Evolutionary conservation across 2,797 vertebrate species (phyloP), one percentile per base, ranked within the genome.

Genomic region (Uromys caudimaculatus): DNA sequence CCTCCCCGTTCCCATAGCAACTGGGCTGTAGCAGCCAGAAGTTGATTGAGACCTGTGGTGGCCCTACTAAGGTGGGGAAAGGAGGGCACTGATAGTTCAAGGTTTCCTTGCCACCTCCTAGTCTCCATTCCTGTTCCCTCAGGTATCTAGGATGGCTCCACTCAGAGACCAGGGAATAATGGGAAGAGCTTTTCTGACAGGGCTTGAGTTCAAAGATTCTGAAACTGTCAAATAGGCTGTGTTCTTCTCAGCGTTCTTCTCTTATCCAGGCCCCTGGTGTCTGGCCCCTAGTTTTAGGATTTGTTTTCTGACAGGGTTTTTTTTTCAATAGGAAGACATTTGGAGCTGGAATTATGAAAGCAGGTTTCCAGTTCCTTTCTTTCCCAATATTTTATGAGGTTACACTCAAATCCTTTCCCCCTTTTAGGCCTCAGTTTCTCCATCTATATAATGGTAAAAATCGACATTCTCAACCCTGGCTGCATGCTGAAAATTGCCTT

Each of bases 1-100:
- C 95, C 58, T 95, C 94, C 41, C 17, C 41, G 97, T 98, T 97
- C 93, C 86, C 13, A 91, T 97, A 98, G 97, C 97, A 84, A 50
- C 50, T 1, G 89, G 91, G 62, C 84, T 97, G 3, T 89, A n/a
- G 12, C 82, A 91, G 87, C 56, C 84, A 95, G 83, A 97, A 97
- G 87, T 96, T 97, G 81, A 97, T 77, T 94, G 94, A 97, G 93
- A 94, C 93, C 94, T 97, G 93, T 11, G 3, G 87, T 96, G 91
- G 75, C 93, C 81, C 75, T 35, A 91, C 35, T 73, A 56, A 96
- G 90, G 47, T 90, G 71, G 94, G 56, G 47, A 97, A 95, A 94
- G 77, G 73, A 95, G 32, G 64, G 47, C 73, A 93, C 32, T 83
- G 27, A 47, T 78, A 87, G 93, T 60, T 89, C 67, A 88, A 62